Conservation (phyloP, 2,113 vertebrate genomes). For the Diphyllodes magnificus region DNA sequence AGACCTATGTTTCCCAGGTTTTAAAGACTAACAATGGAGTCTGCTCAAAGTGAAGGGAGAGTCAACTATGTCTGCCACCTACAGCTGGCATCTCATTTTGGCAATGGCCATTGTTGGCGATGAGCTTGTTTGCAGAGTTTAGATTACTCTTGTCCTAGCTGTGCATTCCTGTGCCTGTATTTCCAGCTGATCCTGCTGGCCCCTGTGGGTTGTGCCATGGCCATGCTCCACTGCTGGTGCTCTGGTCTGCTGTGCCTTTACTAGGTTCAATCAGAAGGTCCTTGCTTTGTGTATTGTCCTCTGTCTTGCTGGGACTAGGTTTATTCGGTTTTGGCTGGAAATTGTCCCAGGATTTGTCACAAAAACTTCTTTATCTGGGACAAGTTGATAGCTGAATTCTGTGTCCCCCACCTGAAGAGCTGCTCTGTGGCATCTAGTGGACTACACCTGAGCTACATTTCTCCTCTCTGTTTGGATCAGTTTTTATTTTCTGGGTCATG, state of each 20-base stretch:
- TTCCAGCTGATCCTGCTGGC: background rate
- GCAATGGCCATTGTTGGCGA: background rate
- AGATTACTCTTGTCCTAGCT: background rate
- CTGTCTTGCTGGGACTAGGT: background rate
- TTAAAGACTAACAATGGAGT: background rate
- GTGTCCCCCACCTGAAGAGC: background rate
- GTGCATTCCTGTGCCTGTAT: background rate
- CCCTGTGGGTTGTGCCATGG: accelerated
- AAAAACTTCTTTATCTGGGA: background rate
- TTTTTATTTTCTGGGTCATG: background rate
- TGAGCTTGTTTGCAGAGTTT: background rate
- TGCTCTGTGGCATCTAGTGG: background rate
- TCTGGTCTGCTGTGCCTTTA: background rate
- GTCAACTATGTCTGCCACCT: background rate
- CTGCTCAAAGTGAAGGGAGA: background rate
- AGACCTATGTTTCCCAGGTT: background rate
- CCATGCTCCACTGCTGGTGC: too few species aligned
- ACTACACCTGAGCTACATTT: background rate
- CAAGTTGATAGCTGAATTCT: background rate
- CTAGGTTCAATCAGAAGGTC: background rate
- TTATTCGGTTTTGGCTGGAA: background rate
- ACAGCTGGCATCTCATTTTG: background rate
- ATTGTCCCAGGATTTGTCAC: background rate
- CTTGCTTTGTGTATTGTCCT: background rate
- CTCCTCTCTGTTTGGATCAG: accelerated